Percentiles rank a stretch among this genome's conserved stretches.
Evolutionary conservation across 2,797 vertebrate genomes (phyloP).

Genomic region (Aldrovandia affinis): DNA sequence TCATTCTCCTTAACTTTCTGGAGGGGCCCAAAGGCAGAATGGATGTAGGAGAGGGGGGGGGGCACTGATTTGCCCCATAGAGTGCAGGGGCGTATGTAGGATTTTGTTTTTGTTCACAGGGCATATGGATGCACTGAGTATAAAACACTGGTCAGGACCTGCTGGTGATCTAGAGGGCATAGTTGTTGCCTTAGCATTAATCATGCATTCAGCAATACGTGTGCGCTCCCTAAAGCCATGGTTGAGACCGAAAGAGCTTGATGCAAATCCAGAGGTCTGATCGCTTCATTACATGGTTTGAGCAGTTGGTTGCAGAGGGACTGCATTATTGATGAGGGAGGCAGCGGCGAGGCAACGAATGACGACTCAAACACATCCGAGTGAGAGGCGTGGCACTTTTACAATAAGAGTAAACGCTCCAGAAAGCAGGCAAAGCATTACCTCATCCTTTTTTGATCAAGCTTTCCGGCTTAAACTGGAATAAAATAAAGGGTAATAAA

Average conservation of each 20-base stretch:
- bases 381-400: not conserved
- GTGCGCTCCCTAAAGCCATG: not conserved
- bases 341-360: not conserved
- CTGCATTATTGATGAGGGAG: slow-evolving; percentile 18
- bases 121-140: not conserved
- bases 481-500: not conserved
- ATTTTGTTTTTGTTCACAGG: not conserved
- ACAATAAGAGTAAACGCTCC: not conserved
- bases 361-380: not conserved
- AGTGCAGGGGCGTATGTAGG: not conserved
- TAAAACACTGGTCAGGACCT: not conserved
- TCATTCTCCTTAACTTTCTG: not conserved
- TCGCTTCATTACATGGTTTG: slow-evolving; percentile 4
- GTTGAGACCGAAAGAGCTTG: not conserved
- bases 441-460: not conserved
- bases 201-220: not conserved
- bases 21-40: not conserved
- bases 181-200: not conserved
- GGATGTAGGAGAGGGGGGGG: not conserved
- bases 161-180: not conserved
- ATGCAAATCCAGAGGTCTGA: not conserved
- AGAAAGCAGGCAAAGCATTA: not conserved
- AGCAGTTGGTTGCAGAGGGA: slow-evolving; percentile 2
- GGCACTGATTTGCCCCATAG: no score
- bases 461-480: not conserved